Conservation (phyloP, 2,888 invertebrate species). For the Cantharis flavilabris region DNA sequence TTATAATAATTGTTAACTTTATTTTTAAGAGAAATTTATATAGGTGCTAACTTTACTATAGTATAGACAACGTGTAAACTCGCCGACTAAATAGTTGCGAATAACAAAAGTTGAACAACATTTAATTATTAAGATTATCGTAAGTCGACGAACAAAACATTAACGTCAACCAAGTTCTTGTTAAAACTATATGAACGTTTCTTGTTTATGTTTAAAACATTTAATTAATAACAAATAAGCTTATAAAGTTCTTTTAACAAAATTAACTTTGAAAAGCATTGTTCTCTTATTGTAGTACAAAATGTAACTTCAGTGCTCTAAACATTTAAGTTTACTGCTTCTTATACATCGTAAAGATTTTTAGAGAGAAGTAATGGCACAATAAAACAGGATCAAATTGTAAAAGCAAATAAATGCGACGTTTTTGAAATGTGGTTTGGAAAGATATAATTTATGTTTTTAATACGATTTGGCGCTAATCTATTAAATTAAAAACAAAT, state of each 20-base stretch:
- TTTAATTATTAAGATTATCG: neutral
- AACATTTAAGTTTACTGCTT: constrained; percentile 28
- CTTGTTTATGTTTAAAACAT: neutral
- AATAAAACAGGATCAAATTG: constrained; percentile 25
- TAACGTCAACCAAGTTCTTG: neutral
- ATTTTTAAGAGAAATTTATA: no score
- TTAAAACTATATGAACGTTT: neutral
- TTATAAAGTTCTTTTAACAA: neutral
- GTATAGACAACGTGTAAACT: neutral
- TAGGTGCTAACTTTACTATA: no score
- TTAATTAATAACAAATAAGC: neutral
- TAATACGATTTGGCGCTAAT: neutral
- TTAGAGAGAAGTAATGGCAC: constrained; percentile 16
- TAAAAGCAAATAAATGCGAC: constrained; percentile 20
- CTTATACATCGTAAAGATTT: constrained; percentile 25
- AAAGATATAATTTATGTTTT: constrained; percentile 19
- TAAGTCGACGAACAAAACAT: neutral
- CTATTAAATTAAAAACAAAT: neutral
- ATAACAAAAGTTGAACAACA: neutral
- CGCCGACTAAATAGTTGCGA: neutral
- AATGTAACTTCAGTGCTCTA: constrained; percentile 12
- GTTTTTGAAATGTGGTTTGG: constrained; percentile 15
- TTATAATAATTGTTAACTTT: no score
- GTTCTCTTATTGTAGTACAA: constrained; percentile 14
- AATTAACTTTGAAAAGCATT: neutral